phyloP scores from a whole-genome alignment of 1,140 invertebrate species.

The Aphaenogaster floridana region DNA sequence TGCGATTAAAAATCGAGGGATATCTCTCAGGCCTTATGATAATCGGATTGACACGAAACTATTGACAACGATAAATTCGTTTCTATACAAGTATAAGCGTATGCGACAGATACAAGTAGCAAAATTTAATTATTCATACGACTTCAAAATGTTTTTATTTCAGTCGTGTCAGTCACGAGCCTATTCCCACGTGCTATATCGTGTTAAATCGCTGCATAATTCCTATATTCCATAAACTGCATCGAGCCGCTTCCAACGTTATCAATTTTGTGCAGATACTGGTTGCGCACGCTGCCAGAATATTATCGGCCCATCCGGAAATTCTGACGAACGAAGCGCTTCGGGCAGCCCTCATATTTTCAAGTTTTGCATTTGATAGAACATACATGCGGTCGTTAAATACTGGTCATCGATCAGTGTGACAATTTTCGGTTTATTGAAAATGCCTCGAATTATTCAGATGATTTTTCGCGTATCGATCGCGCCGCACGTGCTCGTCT shows the following conservation, averaged over 20 bases:
- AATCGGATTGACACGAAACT: neutral
- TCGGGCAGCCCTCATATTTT: slow-evolving; percentile 45
- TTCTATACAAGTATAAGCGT: neutral
- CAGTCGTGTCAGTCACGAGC: slow-evolving; percentile 28
- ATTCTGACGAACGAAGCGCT: slow-evolving; percentile 59
- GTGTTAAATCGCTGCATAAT: slow-evolving; percentile 58
- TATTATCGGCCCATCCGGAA: slow-evolving; percentile 53
- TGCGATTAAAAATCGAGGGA: neutral
- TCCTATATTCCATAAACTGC: slow-evolving; percentile 55
- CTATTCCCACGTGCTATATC: slow-evolving; percentile 48
- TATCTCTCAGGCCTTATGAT: neutral
- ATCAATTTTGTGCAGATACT: slow-evolving; percentile 61
- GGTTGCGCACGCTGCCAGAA: slow-evolving; percentile 50
- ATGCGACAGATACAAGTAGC: neutral
- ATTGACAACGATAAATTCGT: neutral
- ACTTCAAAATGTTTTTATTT: slow-evolving; percentile 10
- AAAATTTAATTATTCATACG: neutral
- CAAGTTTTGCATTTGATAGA: slow-evolving; percentile 52
- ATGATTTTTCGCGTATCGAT: slow-evolving; percentile 34
- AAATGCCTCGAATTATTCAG: slow-evolving; percentile 44
- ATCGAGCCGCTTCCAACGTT: slow-evolving; percentile 38
- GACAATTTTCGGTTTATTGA: slow-evolving; percentile 48
- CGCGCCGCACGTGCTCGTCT: neutral
- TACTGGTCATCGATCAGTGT: slow-evolving; percentile 28
- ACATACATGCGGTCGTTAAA: slow-evolving; percentile 56